phyloP scores from a whole-genome alignment of 92 coral and sea anemone species.

The Porites evermanni region DNA sequence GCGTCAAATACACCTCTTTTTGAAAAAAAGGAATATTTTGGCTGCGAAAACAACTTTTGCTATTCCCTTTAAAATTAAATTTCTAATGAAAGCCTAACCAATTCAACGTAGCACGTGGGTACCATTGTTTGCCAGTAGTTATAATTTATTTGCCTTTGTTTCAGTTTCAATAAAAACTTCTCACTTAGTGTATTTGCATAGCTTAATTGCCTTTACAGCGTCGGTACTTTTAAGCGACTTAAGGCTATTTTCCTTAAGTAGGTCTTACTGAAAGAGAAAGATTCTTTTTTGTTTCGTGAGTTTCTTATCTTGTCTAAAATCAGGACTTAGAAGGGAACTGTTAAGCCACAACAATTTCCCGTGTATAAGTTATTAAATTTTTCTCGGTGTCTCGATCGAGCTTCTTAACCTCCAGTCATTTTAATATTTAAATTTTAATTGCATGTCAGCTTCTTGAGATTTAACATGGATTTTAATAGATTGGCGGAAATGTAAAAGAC shows the following conservation, averaged over 20 bases:
- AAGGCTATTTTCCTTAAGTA: background rate
- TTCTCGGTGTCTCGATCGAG: background rate
- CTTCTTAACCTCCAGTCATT: conserved; percentile 17
- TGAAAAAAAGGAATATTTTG: no score
- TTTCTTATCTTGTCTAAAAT: conserved; percentile 9
- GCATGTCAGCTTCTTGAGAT: conserved; percentile 17
- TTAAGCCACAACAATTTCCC: conserved; percentile 42
- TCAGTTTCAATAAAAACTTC: conserved; percentile 34
- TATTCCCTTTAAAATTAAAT: background rate
- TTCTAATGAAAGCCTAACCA: background rate
- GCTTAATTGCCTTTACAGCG: conserved; percentile 15
- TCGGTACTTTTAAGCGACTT: conserved; percentile 21
- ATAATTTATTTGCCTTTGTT: conserved; percentile 34
- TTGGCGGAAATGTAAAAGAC: conserved; percentile 43
- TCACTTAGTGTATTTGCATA: conserved; percentile 42
- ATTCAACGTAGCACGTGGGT: background rate
- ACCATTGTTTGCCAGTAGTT: conserved; percentile 14
- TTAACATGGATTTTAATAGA: conserved; percentile 39
- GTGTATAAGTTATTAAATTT: background rate
- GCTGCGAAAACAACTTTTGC: no score
- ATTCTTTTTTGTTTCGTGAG: conserved; percentile 12
- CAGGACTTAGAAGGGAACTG: conserved; percentile 20
- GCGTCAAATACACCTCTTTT: no score
- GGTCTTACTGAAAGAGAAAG: background rate
- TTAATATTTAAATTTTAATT: conserved; percentile 21